Evolutionary conservation across 2,888 invertebrate genomes (phyloP), one percentile per base, ranked within the genome.

Genomic region (Nipponacmea schrenckii): DNA sequence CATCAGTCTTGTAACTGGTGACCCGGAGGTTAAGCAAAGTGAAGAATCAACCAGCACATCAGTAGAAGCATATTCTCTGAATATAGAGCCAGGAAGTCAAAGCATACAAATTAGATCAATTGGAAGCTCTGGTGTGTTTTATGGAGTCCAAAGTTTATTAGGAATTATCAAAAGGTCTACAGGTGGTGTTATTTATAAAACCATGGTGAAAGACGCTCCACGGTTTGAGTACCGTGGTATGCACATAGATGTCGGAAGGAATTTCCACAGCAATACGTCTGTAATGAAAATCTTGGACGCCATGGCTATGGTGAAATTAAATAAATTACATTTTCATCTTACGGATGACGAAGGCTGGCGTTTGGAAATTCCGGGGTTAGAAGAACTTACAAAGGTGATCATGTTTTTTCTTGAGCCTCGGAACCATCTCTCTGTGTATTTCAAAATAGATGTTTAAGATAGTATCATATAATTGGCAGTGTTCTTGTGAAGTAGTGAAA

Each of bases 341-440:
- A 76, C 85, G 0, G 88, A 88, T 71, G 88, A 88, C 67, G 86
- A 88, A 69, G 88, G 86, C 0, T 88, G 88, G 88, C 77, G 88
- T 39, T 70, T 88, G 7, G 85, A 88, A 69, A 87, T 88, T 8
- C 84, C 85, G 1, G 86, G 81, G 2, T 73, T 88, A 17, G 81
- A 82, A 7, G 87, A 88, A 71, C 79, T 88, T 4, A 86, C 86
- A 2, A 71, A 82, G 81, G 87, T 87, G 68, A 31, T 68, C 62
- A 17, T 24, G 20, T 26, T 0, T 39, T n/a, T n/a, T 39, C 10
- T 39, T 39, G 39, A 39, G 8, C 1, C 10, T 10, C 7, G 10
- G 4, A 39, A 10, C 39, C 3, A 39, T 39, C 39, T 5, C 10
- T 39, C 39, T 7, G 8, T 39, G 39, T 39, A 39, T 8, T 39